These are phyloP conservation scores for Antedon mediterranea DNA, from an alignment of 53 echinoderm and acorn worm genomes.

Conservation along the genomic window DNA sequence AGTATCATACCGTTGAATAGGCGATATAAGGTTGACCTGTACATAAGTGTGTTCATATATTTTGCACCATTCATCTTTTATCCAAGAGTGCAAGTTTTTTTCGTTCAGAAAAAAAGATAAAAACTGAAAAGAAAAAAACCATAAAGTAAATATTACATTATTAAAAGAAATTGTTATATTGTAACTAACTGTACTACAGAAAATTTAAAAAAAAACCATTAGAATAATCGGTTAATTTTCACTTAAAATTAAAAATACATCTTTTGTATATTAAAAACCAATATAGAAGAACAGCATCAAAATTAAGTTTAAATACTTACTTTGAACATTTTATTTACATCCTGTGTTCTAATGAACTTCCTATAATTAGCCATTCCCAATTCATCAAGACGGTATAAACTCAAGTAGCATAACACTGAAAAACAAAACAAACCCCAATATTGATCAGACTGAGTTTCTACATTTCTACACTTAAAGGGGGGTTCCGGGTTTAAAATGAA, in stretches of 20 bases:
- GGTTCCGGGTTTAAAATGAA: too few relatives aligned
- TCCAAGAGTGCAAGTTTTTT: slow-evolving; percentile 64
- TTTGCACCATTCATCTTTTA: slow-evolving; percentile 99
- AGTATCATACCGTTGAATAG: slow-evolving; percentile 76
- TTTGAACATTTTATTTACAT: slow-evolving; percentile 95
- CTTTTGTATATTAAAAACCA: too few relatives aligned
- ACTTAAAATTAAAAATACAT: too few relatives aligned
- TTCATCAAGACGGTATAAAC: slow-evolving; percentile 76
- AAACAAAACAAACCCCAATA: neutral
- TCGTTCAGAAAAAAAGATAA: slow-evolving; percentile 69
- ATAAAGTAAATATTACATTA: too few relatives aligned
- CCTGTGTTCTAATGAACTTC: slow-evolving; percentile 81
- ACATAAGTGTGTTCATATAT: slow-evolving; percentile 89
- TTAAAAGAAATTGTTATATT: too few relatives aligned
- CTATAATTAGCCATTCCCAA: slow-evolving; percentile 66
- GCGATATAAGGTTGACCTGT: slow-evolving; percentile 80
- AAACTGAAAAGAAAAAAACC: slow-evolving; percentile 52
- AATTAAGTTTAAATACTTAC: too few relatives aligned
- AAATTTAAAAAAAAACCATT: too few relatives aligned
- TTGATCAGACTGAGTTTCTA: too few relatives aligned
- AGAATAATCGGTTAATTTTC: too few relatives aligned
- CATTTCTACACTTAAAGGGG: too few relatives aligned
- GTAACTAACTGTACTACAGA: too few relatives aligned
- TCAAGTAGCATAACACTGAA: slow-evolving; percentile 70
- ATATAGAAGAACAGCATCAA: too few relatives aligned